Evolutionary conservation across 2,113 vertebrate species (phyloP), one percentile per base, ranked within the genome.

Genomic region (Hemichromis elongatus): DNA sequence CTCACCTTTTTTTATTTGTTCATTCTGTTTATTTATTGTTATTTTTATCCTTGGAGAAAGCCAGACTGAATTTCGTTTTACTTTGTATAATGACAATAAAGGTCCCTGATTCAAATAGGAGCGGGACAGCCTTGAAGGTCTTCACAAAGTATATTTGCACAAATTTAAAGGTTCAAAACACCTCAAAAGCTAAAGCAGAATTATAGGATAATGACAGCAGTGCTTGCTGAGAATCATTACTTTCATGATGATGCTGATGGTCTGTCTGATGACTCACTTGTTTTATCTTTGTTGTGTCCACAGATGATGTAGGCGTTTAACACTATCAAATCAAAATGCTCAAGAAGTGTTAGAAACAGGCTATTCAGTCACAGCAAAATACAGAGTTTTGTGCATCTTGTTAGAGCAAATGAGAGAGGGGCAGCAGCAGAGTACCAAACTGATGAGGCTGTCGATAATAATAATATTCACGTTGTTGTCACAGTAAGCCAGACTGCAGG

Each of bases 211-310:
- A 40, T 63, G 54, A 53, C 37, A 30, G 35, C 0, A 21, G 50
- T 30, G 61, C 56, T 56, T 81, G 26, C 33, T 37, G 63, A 30
- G 28, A 18, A n/a, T 57, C 19, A 7, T 50, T 40, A 13, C 28
- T 61, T 85, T 80, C 42, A 56, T 66, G 11, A 19, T 86, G 47
- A 77, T 56, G 28, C 42, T 78, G 70, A 42, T 57, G 21, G 21
- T 59, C 40, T 77, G 45, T 57, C 19, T 28, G 52, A 59, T 92
- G 86, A 91, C 33, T 91, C 85, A 42, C 47, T 63, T 21, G 10
- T 75, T 84, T 78, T 59, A 68, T 87, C 78, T 70, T 73, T 45
- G 54, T 56, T 77, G 70, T 9, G 1, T 79, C 35, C n/a, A 56
- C 12, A 52, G 47, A 63, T 37, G 35, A 80, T 57, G 81, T 63